phyloP scores from a whole-genome alignment of 2,113 vertebrate species.

The Penelope pileata region DNA sequence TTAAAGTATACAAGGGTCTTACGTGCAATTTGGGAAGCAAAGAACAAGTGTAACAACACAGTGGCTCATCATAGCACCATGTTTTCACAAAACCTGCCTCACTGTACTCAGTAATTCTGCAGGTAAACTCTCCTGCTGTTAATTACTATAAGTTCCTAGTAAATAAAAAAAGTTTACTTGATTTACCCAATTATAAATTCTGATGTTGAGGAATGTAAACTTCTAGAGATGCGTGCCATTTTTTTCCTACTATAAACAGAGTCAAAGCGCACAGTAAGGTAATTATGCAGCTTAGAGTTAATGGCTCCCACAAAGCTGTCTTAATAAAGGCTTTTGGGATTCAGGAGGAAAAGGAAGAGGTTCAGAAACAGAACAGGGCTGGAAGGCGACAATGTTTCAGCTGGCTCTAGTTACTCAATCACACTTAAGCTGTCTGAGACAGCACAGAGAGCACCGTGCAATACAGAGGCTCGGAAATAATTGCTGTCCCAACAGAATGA shows the following conservation, averaged over 20 bases:
- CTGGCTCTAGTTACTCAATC: conserved; percentile 49
- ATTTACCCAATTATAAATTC: conserved; percentile 63
- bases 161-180: conserved; percentile 64
- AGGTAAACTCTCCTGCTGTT: conserved; percentile 36
- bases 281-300: conserved; percentile 68
- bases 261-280: conserved; percentile 41
- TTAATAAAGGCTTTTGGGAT: conserved; percentile 75
- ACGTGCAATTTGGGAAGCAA: neutral
- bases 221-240: neutral
- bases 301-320: conserved; percentile 69
- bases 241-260: conserved; percentile 8
- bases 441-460: neutral
- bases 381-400: conserved; percentile 23
- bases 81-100: neutral
- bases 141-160: conserved; percentile 50
- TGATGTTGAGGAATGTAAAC: conserved; percentile 22
- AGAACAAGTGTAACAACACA: neutral
- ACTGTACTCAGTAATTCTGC: neutral
- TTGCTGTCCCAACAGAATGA: neutral
- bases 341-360: conserved; percentile 42
- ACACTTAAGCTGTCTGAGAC: neutral
- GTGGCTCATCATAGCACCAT: neutral
- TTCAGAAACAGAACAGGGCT: conserved; percentile 61
- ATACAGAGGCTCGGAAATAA: neutral
- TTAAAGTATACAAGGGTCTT: neutral